Evolutionary conservation across 2,113 vertebrate species (phyloP).

Genomic region (Cygnus buccinator): DNA sequence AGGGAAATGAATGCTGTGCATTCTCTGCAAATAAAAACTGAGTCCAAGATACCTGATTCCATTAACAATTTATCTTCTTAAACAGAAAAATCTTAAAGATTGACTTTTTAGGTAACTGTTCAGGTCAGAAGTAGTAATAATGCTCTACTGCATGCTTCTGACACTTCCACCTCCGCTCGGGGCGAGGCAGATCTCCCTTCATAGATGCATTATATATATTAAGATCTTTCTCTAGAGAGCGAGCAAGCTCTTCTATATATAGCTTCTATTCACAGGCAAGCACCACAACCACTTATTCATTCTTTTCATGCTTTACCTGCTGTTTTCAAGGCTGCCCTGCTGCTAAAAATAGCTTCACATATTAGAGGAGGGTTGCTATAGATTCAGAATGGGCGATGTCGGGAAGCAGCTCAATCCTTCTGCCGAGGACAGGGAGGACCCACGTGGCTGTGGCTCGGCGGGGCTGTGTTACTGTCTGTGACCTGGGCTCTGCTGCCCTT

Average conservation of each 20-base stretch:
- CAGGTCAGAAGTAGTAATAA: conserved; percentile 2
- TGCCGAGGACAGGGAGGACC: not conserved
- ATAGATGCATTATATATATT: not conserved
- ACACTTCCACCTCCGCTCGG: not conserved
- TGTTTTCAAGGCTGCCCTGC: conserved; percentile 56
- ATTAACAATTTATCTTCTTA: conserved; percentile 24
- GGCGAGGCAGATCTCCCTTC: not conserved
- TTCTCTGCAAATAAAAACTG: not conserved
- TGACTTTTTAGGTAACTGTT: not conserved
- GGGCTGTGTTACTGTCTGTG: not conserved
- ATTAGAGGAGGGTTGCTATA: conserved; percentile 60
- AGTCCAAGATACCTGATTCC: not conserved
- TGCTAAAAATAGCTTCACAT: conserved; percentile 46
- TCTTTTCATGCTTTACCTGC: conserved; percentile 64
- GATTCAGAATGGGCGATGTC: conserved; percentile 41
- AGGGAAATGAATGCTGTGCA: not conserved
- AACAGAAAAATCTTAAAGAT: not conserved
- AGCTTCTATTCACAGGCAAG: conserved; percentile 39
- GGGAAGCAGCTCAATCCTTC: conserved; percentile 14
- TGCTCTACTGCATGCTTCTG: not conserved
- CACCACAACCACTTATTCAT: conserved; percentile 61
- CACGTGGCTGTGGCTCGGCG: not conserved
- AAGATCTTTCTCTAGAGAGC: not conserved
- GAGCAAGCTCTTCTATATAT: not conserved
- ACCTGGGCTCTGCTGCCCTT: not conserved